Evolutionary conservation across 1,140 invertebrate genomes (phyloP).

Genomic region (Drosophila bifasciata): DNA sequence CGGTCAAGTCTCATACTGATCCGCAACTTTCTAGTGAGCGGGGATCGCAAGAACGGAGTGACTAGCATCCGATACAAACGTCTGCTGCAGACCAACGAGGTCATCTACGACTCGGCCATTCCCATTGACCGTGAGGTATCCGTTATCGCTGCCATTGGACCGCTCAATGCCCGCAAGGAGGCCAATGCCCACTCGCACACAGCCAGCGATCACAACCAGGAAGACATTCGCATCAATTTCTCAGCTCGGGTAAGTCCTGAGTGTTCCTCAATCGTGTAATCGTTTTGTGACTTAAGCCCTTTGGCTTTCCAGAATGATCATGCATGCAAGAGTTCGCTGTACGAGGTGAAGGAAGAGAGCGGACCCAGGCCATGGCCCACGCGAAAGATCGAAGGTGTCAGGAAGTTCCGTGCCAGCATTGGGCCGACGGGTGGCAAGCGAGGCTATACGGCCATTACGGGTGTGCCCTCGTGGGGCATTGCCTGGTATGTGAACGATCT

Average conservation of each 20-base stretch:
- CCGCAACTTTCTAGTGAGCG: conserved; percentile 85
- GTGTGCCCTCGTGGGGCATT: conserved; percentile 93
- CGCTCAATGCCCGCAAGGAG: conserved; percentile 90
- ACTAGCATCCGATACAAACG: conserved; percentile 92
- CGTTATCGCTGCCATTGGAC: conserved; percentile 95
- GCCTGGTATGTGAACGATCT: conserved; percentile 97
- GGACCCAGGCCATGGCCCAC: conserved; percentile 88
- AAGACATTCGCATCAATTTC: conserved; percentile 91
- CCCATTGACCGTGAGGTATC: conserved; percentile 88
- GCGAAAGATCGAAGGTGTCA: conserved; percentile 84
- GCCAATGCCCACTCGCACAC: conserved; percentile 91
- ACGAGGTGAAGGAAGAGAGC: conserved; percentile 84
- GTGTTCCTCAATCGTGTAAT: neutral
- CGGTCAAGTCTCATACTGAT: neutral
- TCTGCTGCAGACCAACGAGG: conserved; percentile 90
- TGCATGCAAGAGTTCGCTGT: conserved; percentile 80
- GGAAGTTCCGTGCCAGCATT: conserved; percentile 90
- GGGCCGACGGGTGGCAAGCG: conserved; percentile 92
- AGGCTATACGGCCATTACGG: conserved; percentile 92
- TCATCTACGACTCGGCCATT: conserved; percentile 88
- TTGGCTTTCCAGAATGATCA: conserved; percentile 68
- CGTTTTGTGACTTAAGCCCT: neutral
- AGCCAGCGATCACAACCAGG: conserved; percentile 88
- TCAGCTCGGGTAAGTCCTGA: conserved; percentile 83
- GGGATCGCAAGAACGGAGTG: conserved; percentile 90